Percentiles rank a stretch among this genome's conserved stretches.
Evolutionary conservation across 2,797 vertebrate species (phyloP).

Genomic region (Enteromius treurensis): DNA sequence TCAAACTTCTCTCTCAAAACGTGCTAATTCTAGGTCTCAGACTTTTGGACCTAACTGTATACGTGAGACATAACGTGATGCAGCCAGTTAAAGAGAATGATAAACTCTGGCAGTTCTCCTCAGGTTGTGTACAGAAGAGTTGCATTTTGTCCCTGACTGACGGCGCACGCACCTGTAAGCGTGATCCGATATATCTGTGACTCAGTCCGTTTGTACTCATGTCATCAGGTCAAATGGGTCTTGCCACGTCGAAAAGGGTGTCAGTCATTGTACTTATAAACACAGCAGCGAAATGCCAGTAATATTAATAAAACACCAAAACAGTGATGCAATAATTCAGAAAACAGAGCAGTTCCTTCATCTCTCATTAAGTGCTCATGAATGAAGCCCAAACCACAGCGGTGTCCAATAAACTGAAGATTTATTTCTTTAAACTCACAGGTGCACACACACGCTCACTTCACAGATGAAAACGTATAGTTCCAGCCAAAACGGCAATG

Average conservation of each 20-base stretch:
- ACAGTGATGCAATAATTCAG: not conserved
- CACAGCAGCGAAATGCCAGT: not conserved
- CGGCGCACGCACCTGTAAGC: not conserved
- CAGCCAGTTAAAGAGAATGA: not conserved
- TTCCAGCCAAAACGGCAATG: not conserved
- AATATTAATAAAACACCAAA: not conserved
- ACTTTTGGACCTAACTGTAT: conserved; percentile 31
- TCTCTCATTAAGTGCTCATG: not conserved
- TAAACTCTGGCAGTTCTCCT: conserved; percentile 6
- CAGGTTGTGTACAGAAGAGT: conserved; percentile 39
- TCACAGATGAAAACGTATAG: not conserved
- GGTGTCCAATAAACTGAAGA: not conserved
- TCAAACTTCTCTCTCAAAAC: not conserved
- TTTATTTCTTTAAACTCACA: not conserved
- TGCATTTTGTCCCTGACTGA: conserved; percentile 36
- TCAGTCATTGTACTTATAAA: not conserved
- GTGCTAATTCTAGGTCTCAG: not conserved
- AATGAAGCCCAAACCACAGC: not conserved
- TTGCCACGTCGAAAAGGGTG: not conserved
- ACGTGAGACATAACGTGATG: conserved; percentile 17
- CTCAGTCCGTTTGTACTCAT: not conserved
- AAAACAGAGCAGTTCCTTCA: not conserved
- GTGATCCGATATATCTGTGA: not conserved
- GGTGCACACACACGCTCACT: not conserved
- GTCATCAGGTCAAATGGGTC: not conserved